Evolutionary conservation across 2,888 invertebrate genomes (phyloP).

Genomic region (Rhamphomyia laevipes): DNA sequence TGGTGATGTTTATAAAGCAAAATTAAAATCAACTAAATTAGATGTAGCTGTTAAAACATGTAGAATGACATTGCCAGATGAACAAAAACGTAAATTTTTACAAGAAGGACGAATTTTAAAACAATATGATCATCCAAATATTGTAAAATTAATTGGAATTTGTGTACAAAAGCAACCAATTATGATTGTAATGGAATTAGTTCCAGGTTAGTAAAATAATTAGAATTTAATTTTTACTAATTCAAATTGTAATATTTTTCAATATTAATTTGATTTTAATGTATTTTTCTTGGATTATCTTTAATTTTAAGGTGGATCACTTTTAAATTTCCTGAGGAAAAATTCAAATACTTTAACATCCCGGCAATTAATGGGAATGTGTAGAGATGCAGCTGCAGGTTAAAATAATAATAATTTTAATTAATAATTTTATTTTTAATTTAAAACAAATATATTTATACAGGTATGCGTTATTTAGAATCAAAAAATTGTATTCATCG

Average conservation of each 20-base stretch:
- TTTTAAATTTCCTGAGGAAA: slow-evolving; percentile 77
- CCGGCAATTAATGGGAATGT: slow-evolving; percentile 72
- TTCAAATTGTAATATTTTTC: too few relatives aligned
- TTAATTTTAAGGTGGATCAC: slow-evolving; percentile 61
- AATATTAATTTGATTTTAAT: neutral
- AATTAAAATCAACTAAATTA: slow-evolving; percentile 65
- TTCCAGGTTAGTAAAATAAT: slow-evolving; percentile 46
- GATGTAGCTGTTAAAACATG: slow-evolving; percentile 96
- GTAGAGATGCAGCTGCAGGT: slow-evolving; percentile 84
- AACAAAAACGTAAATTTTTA: slow-evolving; percentile 85
- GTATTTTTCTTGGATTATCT: neutral
- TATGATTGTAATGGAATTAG: slow-evolving; percentile 98
- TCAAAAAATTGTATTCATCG: slow-evolving; percentile 93
- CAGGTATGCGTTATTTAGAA: slow-evolving; percentile 83
- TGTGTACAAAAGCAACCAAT: slow-evolving; percentile 97
- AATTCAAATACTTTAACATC: slow-evolving; percentile 55
- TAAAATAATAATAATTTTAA: too few relatives aligned
- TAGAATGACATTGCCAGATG: slow-evolving; percentile 84
- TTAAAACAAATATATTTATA: neutral
- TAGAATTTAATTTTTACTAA: neutral
- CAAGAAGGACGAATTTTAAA: slow-evolving; percentile 92
- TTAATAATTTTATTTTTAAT: neutral
- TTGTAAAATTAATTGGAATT: slow-evolving; percentile 91
- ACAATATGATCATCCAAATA: slow-evolving; percentile 94
- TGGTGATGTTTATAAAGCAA: slow-evolving; percentile 92